Evolutionary conservation across 2,888 invertebrate genomes (phyloP), one percentile per base, ranked within the genome.

Genomic region (Dryomyza anilis): DNA sequence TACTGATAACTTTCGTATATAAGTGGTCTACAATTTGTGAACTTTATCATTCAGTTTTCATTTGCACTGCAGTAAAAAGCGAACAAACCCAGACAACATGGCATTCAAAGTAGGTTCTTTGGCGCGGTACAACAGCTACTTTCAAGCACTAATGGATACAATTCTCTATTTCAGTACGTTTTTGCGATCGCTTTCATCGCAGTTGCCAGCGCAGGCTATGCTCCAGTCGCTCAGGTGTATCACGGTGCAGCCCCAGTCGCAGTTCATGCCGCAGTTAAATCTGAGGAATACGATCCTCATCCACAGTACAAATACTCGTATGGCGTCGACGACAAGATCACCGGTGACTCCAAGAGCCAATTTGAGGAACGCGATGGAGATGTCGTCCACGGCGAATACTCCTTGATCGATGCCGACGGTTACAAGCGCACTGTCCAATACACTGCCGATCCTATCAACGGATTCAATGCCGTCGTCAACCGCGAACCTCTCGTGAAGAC

Each of bases 331-430:
- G 83, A 83, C 67, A 65, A 75, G 2, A 43, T 79, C 3, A 79
- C 82, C 16, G 83, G 83, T 2, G 83, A 83, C 64, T 77, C 78
- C 19, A 83, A 83, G 75, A 81, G 75, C 64, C 82, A 83, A 69
- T 73, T 76, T 21, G 83, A 83, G 68, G 76, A 78, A 30, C 81
- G 83, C 33, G 78, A 82, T 69, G 83, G 83, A 21, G 82, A 83
- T 71, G 74, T 79, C 25, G 83, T 83, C 1, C 78, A 76, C 68
- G 83, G 83, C 33, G 80, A 80, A 63, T 83, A 83, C 69, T 81
- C 82, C 0, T 67, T 83, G 62, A 71, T 79, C 55, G 83, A 83
- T 72, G 72, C 83, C 45, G 83, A 83, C 75, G 83, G 83, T 14
- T 78, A 70, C 68, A 78, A 77, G 69, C 78, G 82, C 39, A 78